Evolutionary conservation across 2,113 vertebrate species (phyloP), one percentile per base, ranked within the genome.

Genomic region (Oryzias curvinotus): DNA sequence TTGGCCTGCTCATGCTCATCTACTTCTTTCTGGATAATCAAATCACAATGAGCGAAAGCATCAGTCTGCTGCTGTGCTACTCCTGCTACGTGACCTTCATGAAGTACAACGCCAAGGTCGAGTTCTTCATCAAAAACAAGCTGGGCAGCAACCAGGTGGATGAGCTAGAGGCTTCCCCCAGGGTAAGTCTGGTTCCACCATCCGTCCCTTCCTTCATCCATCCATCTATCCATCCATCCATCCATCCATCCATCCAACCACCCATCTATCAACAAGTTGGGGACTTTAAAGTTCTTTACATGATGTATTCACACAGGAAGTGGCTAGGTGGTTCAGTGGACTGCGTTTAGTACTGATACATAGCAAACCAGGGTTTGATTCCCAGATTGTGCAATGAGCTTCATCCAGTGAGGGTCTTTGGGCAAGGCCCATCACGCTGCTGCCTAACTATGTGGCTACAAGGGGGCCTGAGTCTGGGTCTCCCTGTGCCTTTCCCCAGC

Each of bases 21-120:
- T 88, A 93, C 65, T 99, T 98, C 89, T 99, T 99, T 88, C 86
- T 98, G 94, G 96, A 98, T 94, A 98, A 98, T 71, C 63, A 93
- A 73, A 99, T 98, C 84, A 85, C 90, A 59, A 78, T 95, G 85
- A 81, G 71, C 77, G 97, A 99, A 85, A 99, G 97, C 73, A 47
- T 94, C 14, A 58, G 91, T 1, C 92, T 99, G 43, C 90, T 99
- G 41, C 25, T 62, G 46, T 94, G 93, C 1, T 99, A 99, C 75
- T 44, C 87, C 73, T 79, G 44, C 78, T 99, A 99, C 25, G 97
- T 99, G 81, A 89, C 94, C 51, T 98, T 98, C 87, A 99, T 98
- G 97, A 99, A 99, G 88, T 96, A 90, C 92, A 99, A 99, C 48
- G 83, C 91, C 72, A 90, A 83, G 69, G 83, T 98, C 5, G 97